These are phyloP conservation scores for Cervus canadensis DNA, from an alignment of 2,113 vertebrate genomes.

Conservation along the genomic window DNA sequence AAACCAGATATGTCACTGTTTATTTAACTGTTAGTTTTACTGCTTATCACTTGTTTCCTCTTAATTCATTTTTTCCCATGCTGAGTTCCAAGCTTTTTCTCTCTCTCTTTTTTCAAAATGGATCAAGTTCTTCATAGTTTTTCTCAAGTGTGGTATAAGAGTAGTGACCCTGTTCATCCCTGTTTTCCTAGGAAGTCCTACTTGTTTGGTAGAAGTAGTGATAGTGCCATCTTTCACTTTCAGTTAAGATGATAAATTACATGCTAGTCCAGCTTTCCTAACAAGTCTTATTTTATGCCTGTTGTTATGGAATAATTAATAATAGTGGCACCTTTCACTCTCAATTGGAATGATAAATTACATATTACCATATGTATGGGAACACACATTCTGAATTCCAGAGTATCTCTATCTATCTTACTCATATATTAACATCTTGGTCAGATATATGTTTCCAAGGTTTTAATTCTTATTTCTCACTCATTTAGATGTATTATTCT, in stretches of 20 bases:
- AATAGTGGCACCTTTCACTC: background rate
- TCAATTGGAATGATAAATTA: background rate
- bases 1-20: background rate
- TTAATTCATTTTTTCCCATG: background rate
- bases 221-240: background rate
- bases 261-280: background rate
- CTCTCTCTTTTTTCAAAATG: background rate
- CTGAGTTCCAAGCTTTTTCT: background rate
- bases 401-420: background rate
- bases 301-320: background rate
- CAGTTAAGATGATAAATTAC: background rate
- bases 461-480: background rate
- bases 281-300: background rate
- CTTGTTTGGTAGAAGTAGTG: background rate
- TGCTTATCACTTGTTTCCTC: background rate
- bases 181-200: background rate
- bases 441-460: background rate
- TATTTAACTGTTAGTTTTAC: background rate
- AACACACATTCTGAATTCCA: background rate
- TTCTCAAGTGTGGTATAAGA: background rate
- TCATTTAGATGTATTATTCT: background rate
- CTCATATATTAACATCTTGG: background rate
- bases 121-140: background rate
- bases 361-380: background rate
- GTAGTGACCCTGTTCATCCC: background rate